Percentiles rank a stretch among this genome's conserved stretches.
phyloP scores from a whole-genome alignment of 2,888 invertebrate genomes.

The Ennomos fuscantarius region DNA sequence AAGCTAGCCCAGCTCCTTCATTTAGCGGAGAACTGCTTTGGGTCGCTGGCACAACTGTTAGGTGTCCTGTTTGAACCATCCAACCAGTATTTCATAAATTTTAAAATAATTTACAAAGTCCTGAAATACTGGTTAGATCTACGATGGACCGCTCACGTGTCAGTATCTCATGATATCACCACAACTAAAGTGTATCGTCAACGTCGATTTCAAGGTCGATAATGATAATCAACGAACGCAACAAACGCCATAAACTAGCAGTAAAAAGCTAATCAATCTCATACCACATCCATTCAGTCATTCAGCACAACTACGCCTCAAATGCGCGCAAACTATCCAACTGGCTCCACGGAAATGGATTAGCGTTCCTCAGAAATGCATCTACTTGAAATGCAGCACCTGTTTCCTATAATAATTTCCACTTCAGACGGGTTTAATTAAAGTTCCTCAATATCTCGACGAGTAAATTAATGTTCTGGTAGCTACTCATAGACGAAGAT shows the following conservation, averaged over 20 bases:
- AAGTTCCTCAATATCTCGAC: slow-evolving; percentile 30
- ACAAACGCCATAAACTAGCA: slow-evolving; percentile 42
- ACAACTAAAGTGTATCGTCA: slow-evolving; percentile 40
- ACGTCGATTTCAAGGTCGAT: slow-evolving; percentile 47
- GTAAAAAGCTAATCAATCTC: slow-evolving; percentile 49
- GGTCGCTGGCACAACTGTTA: no score
- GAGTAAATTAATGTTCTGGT: slow-evolving; percentile 22
- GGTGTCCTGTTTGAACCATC: no score
- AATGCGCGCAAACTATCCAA: slow-evolving; percentile 10
- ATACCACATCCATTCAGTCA: slow-evolving; percentile 22
- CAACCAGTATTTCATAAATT: background rate
- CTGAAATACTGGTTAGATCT: slow-evolving; percentile 14
- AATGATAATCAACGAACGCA: slow-evolving; percentile 47
- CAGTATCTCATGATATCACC: slow-evolving; percentile 54
- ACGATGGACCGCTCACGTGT: slow-evolving; percentile 47
- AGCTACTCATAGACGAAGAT: slow-evolving; percentile 6
- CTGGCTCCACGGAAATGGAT: slow-evolving; percentile 27
- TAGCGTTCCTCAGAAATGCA: slow-evolving; percentile 20
- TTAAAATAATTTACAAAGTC: slow-evolving; percentile 7
- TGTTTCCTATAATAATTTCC: slow-evolving; percentile 37
- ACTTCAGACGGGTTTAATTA: slow-evolving; percentile 35
- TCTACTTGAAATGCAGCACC: slow-evolving; percentile 29
- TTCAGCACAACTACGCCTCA: slow-evolving; percentile 19
- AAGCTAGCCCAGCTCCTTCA: no score
- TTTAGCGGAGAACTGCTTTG: no score